A percentile compares a stretch with the other conserved stretches of the same genome.
Evolutionary conservation across 1,140 invertebrate species (phyloP).

Genomic region (Trichomalopsis sarcophagae): DNA sequence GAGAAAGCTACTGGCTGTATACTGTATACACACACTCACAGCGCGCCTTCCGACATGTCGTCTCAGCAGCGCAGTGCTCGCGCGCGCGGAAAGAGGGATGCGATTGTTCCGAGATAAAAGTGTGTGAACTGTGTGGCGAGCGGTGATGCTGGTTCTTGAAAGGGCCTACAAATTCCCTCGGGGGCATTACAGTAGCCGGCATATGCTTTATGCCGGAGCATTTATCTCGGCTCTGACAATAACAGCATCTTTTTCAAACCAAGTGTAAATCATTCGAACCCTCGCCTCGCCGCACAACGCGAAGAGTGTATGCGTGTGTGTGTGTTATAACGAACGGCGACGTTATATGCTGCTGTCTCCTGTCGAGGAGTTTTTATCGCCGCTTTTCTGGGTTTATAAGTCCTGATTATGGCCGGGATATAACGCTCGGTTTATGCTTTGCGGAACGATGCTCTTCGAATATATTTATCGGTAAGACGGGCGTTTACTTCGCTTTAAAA

Average conservation of each 20-base stretch:
- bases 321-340: conserved; percentile 37
- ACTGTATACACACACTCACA: not conserved
- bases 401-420: not conserved
- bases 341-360: not conserved
- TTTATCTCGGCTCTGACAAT: conserved; percentile 52
- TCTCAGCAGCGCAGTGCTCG: not conserved
- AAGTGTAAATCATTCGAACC: conserved; percentile 49
- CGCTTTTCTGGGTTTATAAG: conserved; percentile 8
- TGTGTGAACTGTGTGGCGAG: not conserved
- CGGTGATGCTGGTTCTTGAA: conserved; percentile 41
- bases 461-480: no score
- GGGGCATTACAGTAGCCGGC: conserved; percentile 42
- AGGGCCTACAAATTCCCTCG: conserved; percentile 50
- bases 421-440: no score
- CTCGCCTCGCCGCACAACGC: not conserved
- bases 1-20: not conserved
- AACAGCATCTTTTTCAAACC: conserved; percentile 52
- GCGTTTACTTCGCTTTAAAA: not conserved
- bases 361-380: conserved; percentile 33
- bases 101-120: conserved; percentile 49
- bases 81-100: not conserved
- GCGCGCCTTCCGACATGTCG: conserved; percentile 1
- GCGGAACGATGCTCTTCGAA: no score
- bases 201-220: conserved; percentile 46
- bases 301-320: not conserved